These are phyloP conservation scores for Nemoura dubitans DNA, from an alignment of 2,888 invertebrate species.

Conservation along the genomic window DNA sequence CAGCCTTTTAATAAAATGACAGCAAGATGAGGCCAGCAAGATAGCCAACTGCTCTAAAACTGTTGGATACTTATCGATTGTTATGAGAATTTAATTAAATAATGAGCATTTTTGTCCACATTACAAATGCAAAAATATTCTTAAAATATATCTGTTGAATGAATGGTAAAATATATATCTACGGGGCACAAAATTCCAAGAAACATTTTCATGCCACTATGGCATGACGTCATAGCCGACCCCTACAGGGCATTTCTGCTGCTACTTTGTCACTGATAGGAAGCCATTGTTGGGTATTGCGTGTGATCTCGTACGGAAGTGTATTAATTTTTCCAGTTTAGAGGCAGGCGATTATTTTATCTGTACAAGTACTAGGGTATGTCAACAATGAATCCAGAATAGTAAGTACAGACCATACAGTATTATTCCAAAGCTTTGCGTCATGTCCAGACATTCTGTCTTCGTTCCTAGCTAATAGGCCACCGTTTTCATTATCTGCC, in stretches of 20 bases:
- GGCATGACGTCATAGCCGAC: conserved; percentile 53
- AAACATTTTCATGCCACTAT: conserved; percentile 49
- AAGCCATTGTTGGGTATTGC: conserved; percentile 50
- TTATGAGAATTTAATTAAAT: not conserved
- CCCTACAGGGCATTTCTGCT: conserved; percentile 51
- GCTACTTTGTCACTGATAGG: conserved; percentile 46
- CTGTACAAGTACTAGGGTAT: conserved; percentile 45
- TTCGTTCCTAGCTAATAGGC: not conserved
- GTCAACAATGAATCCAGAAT: conserved; percentile 79
- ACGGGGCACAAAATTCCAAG: not conserved
- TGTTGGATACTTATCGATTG: not conserved
- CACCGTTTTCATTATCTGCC: not conserved
- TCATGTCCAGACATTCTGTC: not conserved
- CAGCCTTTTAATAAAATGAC: not conserved
- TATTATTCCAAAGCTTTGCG: not conserved
- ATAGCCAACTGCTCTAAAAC: not conserved
- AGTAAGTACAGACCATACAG: conserved; percentile 70
- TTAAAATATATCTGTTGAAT: not conserved
- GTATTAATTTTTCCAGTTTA: conserved; percentile 31
- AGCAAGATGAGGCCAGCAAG: not conserved
- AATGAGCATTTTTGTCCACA: not conserved
- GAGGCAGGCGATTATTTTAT: not conserved
- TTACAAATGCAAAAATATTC: not conserved
- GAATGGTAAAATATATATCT: not conserved
- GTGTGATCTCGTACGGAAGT: conserved; percentile 25